Conservation (phyloP, 2,113 vertebrate genomes). For the Sebastes schlegelii region DNA sequence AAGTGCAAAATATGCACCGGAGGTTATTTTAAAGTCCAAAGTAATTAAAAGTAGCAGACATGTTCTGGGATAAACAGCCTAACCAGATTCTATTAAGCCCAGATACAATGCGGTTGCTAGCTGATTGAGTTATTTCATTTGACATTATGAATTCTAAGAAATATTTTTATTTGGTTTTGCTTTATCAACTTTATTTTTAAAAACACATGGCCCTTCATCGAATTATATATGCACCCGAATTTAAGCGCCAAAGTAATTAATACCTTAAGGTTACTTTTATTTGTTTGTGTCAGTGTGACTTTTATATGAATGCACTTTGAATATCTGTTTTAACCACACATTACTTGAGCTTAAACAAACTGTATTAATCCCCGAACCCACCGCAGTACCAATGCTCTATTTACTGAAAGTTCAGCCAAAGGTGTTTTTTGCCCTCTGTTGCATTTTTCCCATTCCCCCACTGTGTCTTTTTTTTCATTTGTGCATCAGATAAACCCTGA, state of each 20-base stretch:
- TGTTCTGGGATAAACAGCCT: too few species aligned
- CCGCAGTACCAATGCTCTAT: not conserved
- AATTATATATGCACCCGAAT: not conserved
- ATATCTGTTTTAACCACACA: too few species aligned
- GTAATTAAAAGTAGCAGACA: not conserved
- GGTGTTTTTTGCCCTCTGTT: too few species aligned
- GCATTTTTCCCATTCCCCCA: not conserved
- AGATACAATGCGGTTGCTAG: constrained; percentile 21
- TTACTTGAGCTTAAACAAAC: too few species aligned
- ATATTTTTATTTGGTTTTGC: constrained; percentile 10
- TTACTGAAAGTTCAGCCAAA: not conserved
- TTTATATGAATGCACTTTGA: not conserved
- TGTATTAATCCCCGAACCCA: not conserved
- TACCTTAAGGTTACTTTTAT: not conserved
- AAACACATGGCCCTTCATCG: not conserved
- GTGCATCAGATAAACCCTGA: constrained; percentile 30
- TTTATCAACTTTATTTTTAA: not conserved
- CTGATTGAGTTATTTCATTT: constrained; percentile 55
- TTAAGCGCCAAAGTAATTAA: not conserved
- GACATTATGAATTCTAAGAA: constrained; percentile 28
- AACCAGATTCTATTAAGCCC: too few species aligned
- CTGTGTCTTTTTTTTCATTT: not conserved
- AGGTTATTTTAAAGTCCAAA: constrained; percentile 23
- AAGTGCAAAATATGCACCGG: not conserved
- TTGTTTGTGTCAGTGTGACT: not conserved